phyloP scores from a whole-genome alignment of 2,797 vertebrate genomes.

The Antennarius maculatus region DNA sequence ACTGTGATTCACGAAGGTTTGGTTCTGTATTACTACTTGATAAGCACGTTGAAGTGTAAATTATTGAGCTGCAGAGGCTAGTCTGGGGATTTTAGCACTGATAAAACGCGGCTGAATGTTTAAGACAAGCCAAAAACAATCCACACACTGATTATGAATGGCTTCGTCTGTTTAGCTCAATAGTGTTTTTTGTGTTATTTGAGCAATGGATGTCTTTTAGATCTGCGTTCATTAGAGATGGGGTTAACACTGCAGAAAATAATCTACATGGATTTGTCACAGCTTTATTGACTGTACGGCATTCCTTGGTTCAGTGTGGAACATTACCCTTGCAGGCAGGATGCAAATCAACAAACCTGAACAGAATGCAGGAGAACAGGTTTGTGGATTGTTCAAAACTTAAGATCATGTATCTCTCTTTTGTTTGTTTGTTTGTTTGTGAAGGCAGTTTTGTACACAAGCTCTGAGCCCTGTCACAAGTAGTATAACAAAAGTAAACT shows the following conservation, averaged over 20 bases:
- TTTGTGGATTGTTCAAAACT: slow-evolving; percentile 30
- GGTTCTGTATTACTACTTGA: no score
- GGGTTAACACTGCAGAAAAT: slow-evolving; percentile 3
- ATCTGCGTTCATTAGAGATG: slow-evolving; percentile 2
- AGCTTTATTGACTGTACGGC: slow-evolving; percentile 30
- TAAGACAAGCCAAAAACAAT: not conserved
- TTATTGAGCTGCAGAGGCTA: no score
- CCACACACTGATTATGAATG: not conserved
- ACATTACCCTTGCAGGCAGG: slow-evolving; percentile 14
- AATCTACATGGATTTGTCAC: slow-evolving; percentile 17
- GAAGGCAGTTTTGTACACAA: not conserved
- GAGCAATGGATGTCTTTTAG: not conserved
- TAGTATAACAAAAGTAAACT: not conserved
- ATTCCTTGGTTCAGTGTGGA: slow-evolving; percentile 12
- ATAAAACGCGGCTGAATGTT: no score
- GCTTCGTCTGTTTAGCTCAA: not conserved
- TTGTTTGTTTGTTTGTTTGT: slow-evolving; percentile 27
- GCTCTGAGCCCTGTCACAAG: not conserved
- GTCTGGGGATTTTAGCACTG: no score
- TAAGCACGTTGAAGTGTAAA: no score
- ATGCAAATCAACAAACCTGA: slow-evolving; percentile 14
- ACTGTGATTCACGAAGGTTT: no score
- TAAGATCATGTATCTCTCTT: slow-evolving; percentile 44
- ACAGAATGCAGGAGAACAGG: slow-evolving; percentile 67
- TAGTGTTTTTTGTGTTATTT: slow-evolving; percentile 1